Evolutionary conservation across 2,113 vertebrate species (phyloP).

Genomic region (Cyanoramphus novaezelandiae): DNA sequence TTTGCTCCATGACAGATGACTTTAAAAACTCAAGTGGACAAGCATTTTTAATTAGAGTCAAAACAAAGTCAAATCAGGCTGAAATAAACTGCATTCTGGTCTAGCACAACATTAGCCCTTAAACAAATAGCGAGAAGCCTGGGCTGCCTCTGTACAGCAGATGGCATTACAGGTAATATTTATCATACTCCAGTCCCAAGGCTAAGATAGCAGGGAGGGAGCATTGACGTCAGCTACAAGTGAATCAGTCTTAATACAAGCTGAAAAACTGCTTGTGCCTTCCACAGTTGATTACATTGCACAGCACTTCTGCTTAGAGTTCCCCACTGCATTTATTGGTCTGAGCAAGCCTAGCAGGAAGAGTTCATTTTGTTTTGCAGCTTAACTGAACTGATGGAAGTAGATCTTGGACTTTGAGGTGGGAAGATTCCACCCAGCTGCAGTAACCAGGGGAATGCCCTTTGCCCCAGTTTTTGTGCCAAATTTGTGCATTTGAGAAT

Average conservation of each 20-base stretch:
- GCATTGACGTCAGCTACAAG: constrained; percentile 4
- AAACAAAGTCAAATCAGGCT: constrained; percentile 25
- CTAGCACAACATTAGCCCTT: constrained; percentile 1
- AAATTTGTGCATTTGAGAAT: constrained; percentile 41
- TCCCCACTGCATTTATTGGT: background rate
- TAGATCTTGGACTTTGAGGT: constrained; percentile 63
- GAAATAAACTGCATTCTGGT: constrained; percentile 2
- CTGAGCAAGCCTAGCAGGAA: background rate
- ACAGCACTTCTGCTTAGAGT: background rate
- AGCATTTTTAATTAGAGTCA: background rate
- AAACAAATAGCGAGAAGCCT: background rate
- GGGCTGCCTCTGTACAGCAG: constrained; percentile 37
- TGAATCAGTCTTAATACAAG: constrained; percentile 27
- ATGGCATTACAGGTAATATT: constrained; percentile 62
- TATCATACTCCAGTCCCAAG: constrained; percentile 13
- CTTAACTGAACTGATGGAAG: background rate
- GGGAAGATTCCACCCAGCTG: constrained; percentile 56
- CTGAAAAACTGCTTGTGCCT: constrained; percentile 17
- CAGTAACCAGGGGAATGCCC: constrained; percentile 61
- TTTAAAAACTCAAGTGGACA: background rate
- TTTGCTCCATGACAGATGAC: background rate
- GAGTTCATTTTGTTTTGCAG: constrained; percentile 29
- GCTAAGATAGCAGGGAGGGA: background rate
- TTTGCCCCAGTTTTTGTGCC: constrained; percentile 48
- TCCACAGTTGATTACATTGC: background rate